Conservation (phyloP, 2,888 invertebrate genomes). For the Amphipoea lucens region DNA sequence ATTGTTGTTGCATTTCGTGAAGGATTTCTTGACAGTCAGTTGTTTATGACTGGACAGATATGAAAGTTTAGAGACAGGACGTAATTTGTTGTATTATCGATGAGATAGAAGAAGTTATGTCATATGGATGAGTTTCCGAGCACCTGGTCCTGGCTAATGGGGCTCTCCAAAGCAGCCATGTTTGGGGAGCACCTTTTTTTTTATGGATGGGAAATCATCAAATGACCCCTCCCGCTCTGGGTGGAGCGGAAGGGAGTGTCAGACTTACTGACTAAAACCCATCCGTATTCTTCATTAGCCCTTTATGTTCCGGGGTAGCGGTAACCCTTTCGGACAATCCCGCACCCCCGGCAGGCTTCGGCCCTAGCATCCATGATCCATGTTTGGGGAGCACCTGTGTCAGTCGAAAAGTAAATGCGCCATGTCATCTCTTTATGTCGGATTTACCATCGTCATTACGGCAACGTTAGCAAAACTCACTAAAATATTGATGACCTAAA, state of each 20-base stretch:
- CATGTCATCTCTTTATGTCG: neutral
- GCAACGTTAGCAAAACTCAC: neutral
- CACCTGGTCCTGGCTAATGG: neutral
- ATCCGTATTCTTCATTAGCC: too few relatives aligned
- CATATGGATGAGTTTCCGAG: neutral
- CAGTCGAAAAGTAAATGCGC: neutral
- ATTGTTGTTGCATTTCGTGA: constrained; percentile 15
- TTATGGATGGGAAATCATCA: too few relatives aligned
- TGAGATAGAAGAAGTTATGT: neutral
- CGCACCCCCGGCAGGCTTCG: too few relatives aligned
- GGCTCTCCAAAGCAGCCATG: neutral
- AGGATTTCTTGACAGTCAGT: constrained; percentile 10
- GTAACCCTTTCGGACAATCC: too few relatives aligned
- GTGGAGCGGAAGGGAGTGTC: too few relatives aligned
- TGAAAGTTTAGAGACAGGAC: neutral
- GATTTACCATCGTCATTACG: neutral
- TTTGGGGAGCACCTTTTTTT: neutral
- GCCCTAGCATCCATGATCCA: too few relatives aligned
- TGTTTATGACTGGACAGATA: constrained; percentile 12
- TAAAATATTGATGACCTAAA: neutral
- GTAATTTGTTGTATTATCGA: neutral
- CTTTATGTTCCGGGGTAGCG: too few relatives aligned
- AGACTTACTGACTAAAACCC: too few relatives aligned
- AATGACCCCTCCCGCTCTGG: too few relatives aligned
- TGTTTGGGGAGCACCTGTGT: neutral